Base-by-base conservation (phyloP, 2,888 invertebrate species). In the Mechanitis messenoides region DNA sequence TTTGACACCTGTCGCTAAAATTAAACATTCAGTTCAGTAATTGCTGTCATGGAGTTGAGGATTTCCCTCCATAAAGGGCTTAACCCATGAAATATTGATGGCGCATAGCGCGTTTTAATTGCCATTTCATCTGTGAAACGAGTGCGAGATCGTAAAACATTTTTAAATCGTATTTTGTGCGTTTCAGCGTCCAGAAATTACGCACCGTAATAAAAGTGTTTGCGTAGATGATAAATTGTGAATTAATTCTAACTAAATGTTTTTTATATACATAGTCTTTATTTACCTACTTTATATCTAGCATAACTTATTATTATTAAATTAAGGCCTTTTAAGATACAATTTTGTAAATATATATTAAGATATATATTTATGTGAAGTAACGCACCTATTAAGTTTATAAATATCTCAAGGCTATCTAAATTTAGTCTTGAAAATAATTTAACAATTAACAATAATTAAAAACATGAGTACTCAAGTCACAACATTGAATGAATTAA, bases 1-100 rank as follows among this genome's bases (percentile, higher is more conserved):
- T 71, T 75, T 75, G 79, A 80, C 87, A 87, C 85, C 86, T 86
- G 85, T 87, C 87, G 84, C 73, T 74, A 78, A 73, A 79, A 84
- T 86, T 83, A 83, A 81, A 80, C 78, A 83, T 83, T 79, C 70
- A 83, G 79, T 82, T 80, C 81, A 79, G 82, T 83, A 81, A 80
- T 79, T 78, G 74, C 78, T 80, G 84, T 85, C 83, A 87, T 84
- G 83, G 85, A 84, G 78, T 71, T 79, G 70, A 74, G 73, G 75
- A 76, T 76, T 76, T 77, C 76, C 76, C 75, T 70, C 80, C 78
- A 77, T 79, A 79, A 82, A 83, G 76, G 75, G 77, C 75, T 78
- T 77, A 75, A 69, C 71, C 72, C 64, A 68, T 78, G 74, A 77
- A 81, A 78, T 75, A 78, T 80, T 78, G 77, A 80, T 78, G 80